Evolutionary conservation across 2,113 vertebrate genomes (phyloP), one percentile per base, ranked within the genome.

Genomic region (Heterotis niloticus): DNA sequence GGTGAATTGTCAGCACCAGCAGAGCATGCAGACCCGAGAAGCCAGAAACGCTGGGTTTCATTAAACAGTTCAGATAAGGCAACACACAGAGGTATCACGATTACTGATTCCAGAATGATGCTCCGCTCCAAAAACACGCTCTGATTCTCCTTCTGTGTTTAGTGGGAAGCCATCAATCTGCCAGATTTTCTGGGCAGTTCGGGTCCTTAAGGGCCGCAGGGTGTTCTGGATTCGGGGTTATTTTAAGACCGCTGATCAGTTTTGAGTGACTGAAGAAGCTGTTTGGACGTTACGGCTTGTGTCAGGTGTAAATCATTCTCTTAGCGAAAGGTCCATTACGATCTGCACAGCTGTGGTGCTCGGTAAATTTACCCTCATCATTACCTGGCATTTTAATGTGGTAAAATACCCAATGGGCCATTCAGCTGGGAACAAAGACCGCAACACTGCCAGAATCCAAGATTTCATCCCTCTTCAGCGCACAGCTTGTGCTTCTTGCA

Each of bases 1-100:
- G 29, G 24, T 59, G 56, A 34, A 70, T 73, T 80, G 81, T 83
- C 81, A 82, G 76, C 56, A 54, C 76, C 81, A 80, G 81, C 82
- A 72, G 80, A 79, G 52, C 57, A 82, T 18, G 2, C 20, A 34
- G 75, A 73, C 62, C 64, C 24, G 34, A 24, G 28, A 51, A 56
- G 81, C 81, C 80, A 82, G 83, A 82, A 84, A 74, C 79, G 79
- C 78, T 81, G 78, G 23, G 80, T 78, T 80, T 83, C 81, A 78
- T 87, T 82, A 67, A 78, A 70, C 78, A 81, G 84, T 82, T 86
- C 82, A 86, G 82, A 82, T 85, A 85, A 84, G 81, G 82, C 81
- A 75, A 84, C 34, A 78, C 56, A 68, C 77, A 81, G 60, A 81
- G 64, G 56, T 75, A 75, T 54, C 73, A 28, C 13, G 28, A 60